Conservation (phyloP, 2,797 vertebrate genomes). For the Eulemur mongoz region DNA sequence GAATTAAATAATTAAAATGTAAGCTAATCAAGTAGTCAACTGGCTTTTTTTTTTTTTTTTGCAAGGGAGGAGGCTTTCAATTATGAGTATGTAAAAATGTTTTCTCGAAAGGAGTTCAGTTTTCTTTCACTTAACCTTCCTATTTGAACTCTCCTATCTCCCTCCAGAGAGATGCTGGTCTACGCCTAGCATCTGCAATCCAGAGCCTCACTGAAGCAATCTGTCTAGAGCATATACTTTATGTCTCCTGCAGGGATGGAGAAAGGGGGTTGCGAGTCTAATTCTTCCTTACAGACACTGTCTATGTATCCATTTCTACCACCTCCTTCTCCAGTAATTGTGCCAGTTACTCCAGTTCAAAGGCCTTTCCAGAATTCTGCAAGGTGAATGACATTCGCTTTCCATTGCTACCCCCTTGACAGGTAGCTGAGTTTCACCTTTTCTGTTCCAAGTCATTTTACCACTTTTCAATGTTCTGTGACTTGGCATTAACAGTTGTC, state of each 20-base stretch:
- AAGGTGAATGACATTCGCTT: not conserved
- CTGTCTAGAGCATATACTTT: not conserved
- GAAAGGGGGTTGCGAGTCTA: not conserved
- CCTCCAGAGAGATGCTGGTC: not conserved
- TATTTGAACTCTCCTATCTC: not conserved
- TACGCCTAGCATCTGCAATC: not conserved
- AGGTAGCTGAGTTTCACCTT: not conserved
- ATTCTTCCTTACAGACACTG: not conserved
- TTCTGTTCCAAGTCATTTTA: not conserved
- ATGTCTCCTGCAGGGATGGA: not conserved
- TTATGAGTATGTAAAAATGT: too few relatives aligned
- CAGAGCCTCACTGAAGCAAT: not conserved
- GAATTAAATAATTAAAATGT: not conserved
- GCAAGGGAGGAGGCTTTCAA: not conserved
- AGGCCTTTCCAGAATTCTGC: not conserved
- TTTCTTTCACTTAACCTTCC: not conserved
- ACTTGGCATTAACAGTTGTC: not conserved
- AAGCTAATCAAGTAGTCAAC: not conserved
- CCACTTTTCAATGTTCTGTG: not conserved
- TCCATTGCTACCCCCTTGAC: not conserved
- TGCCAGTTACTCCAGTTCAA: not conserved
- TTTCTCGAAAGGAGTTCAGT: not conserved
- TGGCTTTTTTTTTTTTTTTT: not conserved
- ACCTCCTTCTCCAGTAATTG: not conserved
- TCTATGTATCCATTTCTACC: not conserved